Base-by-base conservation (phyloP, 2,113 vertebrate genomes). In the Lophius piscatorius region DNA sequence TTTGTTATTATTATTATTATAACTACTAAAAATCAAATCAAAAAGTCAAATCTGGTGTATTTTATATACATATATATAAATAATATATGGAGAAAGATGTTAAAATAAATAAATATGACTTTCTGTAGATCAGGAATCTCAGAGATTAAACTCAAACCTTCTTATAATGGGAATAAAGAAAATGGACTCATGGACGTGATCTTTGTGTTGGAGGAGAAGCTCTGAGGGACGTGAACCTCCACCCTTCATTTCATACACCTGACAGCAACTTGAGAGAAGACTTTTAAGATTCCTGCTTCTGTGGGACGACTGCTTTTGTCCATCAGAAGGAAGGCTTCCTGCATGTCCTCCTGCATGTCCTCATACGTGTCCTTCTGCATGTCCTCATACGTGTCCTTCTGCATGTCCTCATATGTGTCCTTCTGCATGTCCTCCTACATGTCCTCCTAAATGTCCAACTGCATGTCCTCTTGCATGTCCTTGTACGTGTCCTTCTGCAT, bases 261-360 rank as follows among this genome's bases (percentile, higher is more conserved):
- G 77, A 78, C 81, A 81, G 61, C 5, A n/a, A 74, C 60, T 67
- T 62, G 46, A 83, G 75, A 83, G 82, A 84, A 74, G 56, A 64
- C 59, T 51, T 74, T 63, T 72, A 49, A 49, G 18, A 18, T 65
- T 78, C 62, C 48, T 39, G 63, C 66, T 56, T 63, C 64, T 41
- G 23, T 72, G 40, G 65, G 58, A 62, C 50, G 72, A 45, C 68
- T 77, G 38, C 51, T 52, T 61, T 58, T 14, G 41, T 55, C 58
- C 16, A 73, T 86, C 75, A 85, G n/a, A n/a, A n/a, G n/a, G n/a
- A n/a, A n/a, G n/a, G n/a, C n/a, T n/a, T n/a, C n/a, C n/a, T n/a
- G n/a, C n/a, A n/a, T n/a, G n/a, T n/a, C n/a, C n/a, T n/a, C n/a
- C n/a, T n/a, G n/a, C n/a, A n/a, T n/a, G n/a, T n/a, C n/a, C n/a